Conservation (phyloP, 2,113 vertebrate genomes). For the Trichomycterus rosablanca region DNA sequence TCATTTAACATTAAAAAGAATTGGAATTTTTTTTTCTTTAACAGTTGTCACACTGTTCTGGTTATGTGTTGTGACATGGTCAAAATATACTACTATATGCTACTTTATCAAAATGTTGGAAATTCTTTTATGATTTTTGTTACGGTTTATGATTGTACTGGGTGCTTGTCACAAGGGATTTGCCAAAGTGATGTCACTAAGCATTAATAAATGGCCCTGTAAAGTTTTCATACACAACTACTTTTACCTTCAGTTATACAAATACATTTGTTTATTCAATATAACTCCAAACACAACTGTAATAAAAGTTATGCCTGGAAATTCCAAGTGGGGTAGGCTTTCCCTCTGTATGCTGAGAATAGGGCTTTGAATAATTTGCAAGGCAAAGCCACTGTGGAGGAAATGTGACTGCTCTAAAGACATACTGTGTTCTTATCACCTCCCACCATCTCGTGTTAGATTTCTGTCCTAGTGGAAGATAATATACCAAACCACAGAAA, state of each 20-base stretch:
- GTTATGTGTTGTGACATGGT: too few species aligned
- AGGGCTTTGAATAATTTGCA: slow-evolving; percentile 35
- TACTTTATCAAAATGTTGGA: too few species aligned
- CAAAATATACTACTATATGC: not conserved
- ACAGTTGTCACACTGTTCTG: too few species aligned
- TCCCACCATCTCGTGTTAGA: not conserved
- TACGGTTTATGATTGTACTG: not conserved
- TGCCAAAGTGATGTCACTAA: slow-evolving; percentile 28
- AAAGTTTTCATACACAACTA: not conserved
- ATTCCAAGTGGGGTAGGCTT: not conserved
- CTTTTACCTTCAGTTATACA: not conserved
- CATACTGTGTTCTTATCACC: slow-evolving; percentile 7
- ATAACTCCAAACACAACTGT: not conserved
- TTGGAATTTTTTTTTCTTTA: too few species aligned
- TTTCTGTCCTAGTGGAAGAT: slow-evolving; percentile 16
- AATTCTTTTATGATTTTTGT: too few species aligned
- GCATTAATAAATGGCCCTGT: not conserved
- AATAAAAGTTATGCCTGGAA: not conserved
- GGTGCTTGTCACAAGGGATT: not conserved
- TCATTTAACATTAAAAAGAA: too few species aligned
- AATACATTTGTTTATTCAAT: slow-evolving; percentile 7
- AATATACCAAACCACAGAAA: too few species aligned
- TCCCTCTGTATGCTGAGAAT: not conserved
- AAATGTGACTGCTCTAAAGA: slow-evolving; percentile 7
- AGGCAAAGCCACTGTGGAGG: slow-evolving; percentile 32